phyloP scores from a whole-genome alignment of 1,140 invertebrate genomes.

The Oscheius sp. region DNA sequence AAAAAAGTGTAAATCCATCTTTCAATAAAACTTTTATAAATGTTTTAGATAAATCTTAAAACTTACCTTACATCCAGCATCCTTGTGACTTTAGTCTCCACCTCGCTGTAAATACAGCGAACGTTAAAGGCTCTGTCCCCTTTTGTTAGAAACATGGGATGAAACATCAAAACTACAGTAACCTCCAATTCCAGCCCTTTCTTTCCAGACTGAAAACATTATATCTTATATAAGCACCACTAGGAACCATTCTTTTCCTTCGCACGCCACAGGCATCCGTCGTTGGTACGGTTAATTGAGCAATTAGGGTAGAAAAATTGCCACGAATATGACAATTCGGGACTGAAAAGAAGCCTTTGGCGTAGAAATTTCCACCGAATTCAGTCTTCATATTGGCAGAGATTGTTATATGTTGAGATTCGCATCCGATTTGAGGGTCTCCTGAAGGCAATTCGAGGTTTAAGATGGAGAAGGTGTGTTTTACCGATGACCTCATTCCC shows the following conservation, averaged over 20 bases:
- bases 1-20: too few species aligned
- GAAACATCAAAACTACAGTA: conserved; percentile 3
- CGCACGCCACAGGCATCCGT: neutral
- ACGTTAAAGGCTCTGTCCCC: neutral
- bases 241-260: neutral
- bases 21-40: too few species aligned
- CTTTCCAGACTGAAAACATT: neutral
- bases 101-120: neutral
- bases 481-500: neutral
- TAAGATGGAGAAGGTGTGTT: neutral
- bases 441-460: conserved; percentile 2
- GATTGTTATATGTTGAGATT: neutral
- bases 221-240: neutral
- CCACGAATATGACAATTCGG: neutral
- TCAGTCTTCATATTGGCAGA: neutral
- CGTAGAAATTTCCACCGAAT: neutral
- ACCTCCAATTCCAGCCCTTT: neutral
- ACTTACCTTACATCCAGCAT: neutral
- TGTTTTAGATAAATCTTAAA: neutral
- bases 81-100: neutral
- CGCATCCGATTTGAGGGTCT: neutral
- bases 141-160: neutral
- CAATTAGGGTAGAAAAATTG: neutral
- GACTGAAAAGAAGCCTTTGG: neutral
- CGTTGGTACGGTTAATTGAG: neutral